Conservation (phyloP, 2,888 invertebrate genomes). For the Muscina levida region DNA sequence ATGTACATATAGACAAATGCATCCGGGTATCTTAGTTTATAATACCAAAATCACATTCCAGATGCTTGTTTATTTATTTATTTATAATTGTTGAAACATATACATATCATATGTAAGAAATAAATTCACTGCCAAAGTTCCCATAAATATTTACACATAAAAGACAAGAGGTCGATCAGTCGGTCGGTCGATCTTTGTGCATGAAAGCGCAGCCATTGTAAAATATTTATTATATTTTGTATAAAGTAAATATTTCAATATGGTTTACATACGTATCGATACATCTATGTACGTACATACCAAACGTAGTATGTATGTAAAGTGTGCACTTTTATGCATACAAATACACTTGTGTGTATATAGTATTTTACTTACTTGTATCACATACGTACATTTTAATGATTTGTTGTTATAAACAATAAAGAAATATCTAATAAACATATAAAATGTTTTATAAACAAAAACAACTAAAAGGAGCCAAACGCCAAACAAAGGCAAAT, state of each 20-base stretch:
- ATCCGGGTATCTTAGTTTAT: neutral
- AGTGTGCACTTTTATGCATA: too few species aligned
- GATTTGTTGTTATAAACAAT: slow-evolving; percentile 43
- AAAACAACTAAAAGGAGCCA: neutral
- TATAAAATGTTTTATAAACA: neutral
- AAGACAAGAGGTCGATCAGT: slow-evolving; percentile 14
- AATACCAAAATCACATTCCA: slow-evolving; percentile 18
- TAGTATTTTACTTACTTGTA: neutral
- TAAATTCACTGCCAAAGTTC: slow-evolving; percentile 44
- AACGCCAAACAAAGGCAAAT: slow-evolving; percentile 6
- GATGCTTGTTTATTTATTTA: slow-evolving; percentile 1
- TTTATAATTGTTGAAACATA: neutral
- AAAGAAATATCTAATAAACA: neutral
- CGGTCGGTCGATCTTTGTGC: slow-evolving; percentile 47
- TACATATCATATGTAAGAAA: slow-evolving; percentile 14
- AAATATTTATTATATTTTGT: neutral
- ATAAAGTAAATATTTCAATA: slow-evolving; percentile 31
- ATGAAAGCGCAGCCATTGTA: slow-evolving; percentile 40
- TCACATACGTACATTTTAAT: slow-evolving; percentile 8
- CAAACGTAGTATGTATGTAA: too few species aligned
- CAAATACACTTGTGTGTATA: neutral
- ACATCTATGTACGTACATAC: neutral
- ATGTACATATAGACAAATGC: too few species aligned
- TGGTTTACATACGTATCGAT: neutral
- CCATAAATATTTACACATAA: slow-evolving; percentile 56